Evolutionary conservation across 2,888 invertebrate genomes (phyloP), one percentile per base, ranked within the genome.

Genomic region (Pecten maximus): DNA sequence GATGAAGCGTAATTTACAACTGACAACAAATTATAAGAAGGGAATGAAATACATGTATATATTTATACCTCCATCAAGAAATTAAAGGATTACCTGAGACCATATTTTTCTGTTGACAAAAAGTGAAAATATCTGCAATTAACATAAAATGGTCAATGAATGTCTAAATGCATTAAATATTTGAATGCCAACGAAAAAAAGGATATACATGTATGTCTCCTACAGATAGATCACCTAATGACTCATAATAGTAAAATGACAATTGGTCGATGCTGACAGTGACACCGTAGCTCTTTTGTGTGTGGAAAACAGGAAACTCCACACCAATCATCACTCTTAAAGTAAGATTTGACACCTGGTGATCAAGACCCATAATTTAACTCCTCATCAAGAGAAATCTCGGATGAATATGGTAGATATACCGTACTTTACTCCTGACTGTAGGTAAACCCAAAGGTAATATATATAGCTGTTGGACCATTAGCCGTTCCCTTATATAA

Each of bases 401-500:
- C 35, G 15, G 74, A 28, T 74, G 35, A 12, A 3, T 74, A 6
- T 3, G 74, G 16, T 74, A 74, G 35, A 74, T 74, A 28, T 74
- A 54, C 16, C 74, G 10, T 35, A 35, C 74, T 23, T 35, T 28
- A 23, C 23, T 23, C n/a, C n/a, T n/a, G n/a, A 15, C 28, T 74
- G 23, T 74, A 74, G 74, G 74, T 74, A 74, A 60, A 35, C 10
- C 74, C 35, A 74, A 44, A 44, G 74, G 74, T 74, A 74, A 74
- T 28, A 6, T 10, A 44, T 12, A 44, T 44, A 12, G 44, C 44
- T 12, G 44, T 12, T 44, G 35, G 74, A 3, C 4, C 74, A 74
- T 74, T 74, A 74, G 74, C 74, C 74, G 23, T 74, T 74, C 74
- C 74, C 74, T 74, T 74, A 74, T 74, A 74, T 74, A 74, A 74